These are phyloP conservation scores for Dolichallabes microphthalmus DNA, from an alignment of 2,113 vertebrate genomes.

Conservation along the genomic window DNA sequence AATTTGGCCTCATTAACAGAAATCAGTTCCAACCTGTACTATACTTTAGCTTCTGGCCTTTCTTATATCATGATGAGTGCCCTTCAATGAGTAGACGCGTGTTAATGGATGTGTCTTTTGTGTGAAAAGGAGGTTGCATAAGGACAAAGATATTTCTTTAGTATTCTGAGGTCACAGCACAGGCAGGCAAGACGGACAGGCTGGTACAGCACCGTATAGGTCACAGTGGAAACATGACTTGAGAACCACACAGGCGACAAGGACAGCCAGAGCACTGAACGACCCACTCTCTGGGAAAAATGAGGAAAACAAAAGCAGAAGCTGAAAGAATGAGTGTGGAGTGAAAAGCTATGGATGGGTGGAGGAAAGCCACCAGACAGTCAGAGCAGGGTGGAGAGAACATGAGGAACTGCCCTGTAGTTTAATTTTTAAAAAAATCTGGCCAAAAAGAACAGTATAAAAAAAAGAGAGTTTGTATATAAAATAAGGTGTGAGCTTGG, in stretches of 20 bases:
- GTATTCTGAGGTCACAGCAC: neutral
- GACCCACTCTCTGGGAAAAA: conserved; percentile 54
- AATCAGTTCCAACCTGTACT: neutral
- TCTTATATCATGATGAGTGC: neutral
- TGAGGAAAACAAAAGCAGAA: conserved; percentile 62
- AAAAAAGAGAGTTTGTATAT: conserved; percentile 29
- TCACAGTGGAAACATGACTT: conserved; percentile 52
- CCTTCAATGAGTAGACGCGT: neutral
- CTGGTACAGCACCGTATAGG: conserved; percentile 14
- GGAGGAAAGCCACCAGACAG: conserved; percentile 26
- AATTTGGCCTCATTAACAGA: neutral
- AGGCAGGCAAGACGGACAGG: neutral
- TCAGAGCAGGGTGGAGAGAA: conserved; percentile 32
- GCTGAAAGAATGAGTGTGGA: conserved; percentile 73
- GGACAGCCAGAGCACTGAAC: conserved; percentile 50
- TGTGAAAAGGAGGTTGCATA: neutral
- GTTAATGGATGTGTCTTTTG: neutral
- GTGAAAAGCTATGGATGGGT: conserved; percentile 64
- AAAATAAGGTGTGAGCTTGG: conserved; percentile 61
- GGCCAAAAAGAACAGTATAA: conserved; percentile 43
- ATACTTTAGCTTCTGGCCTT: conserved; percentile 6
- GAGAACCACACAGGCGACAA: conserved; percentile 15
- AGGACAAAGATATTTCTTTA: neutral
- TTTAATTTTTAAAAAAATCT: conserved; percentile 67
- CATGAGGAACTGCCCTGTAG: conserved; percentile 55